phyloP scores from a whole-genome alignment of 2,888 invertebrate species.

The Pseudanteris insignis region DNA sequence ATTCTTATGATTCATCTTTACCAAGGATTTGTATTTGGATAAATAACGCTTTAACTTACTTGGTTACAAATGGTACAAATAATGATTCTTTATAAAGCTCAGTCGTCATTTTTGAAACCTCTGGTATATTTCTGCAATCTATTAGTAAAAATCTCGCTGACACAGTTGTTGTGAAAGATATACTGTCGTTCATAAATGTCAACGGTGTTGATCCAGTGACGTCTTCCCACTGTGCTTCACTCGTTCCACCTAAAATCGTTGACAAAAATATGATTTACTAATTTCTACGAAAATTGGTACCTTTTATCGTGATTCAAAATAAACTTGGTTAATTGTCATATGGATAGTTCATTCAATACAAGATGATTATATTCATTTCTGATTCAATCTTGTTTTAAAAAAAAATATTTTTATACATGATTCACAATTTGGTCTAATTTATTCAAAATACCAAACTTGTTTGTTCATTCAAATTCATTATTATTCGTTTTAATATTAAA shows the following conservation, averaged over 20 bases:
- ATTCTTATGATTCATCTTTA: too few species aligned
- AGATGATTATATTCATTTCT: too few species aligned
- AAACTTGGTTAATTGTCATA: too few species aligned
- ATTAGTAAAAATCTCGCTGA: conserved; percentile 99
- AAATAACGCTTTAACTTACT: conserved; percentile 70
- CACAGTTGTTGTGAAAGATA: conserved; percentile 98
- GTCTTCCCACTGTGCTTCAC: conserved; percentile 98
- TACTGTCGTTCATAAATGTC: conserved; percentile 95
- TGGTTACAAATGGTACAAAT: conserved; percentile 94
- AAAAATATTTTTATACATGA: too few species aligned
- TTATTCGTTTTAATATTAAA: too few species aligned
- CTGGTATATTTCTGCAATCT: conserved; percentile 95
- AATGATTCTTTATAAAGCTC: conserved; percentile 88
- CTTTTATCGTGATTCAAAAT: conserved; percentile 27
- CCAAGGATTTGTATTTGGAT: too few species aligned
- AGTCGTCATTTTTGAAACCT: conserved; percentile 95
- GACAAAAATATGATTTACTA: background rate
- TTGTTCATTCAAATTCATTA: too few species aligned
- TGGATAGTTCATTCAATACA: too few species aligned
- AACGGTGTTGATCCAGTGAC: conserved; percentile 98
- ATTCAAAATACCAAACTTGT: too few species aligned
- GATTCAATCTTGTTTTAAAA: too few species aligned
- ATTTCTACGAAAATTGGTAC: too few species aligned
- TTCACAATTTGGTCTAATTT: too few species aligned
- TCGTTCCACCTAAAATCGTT: conserved; percentile 79